Evolutionary conservation across 2,113 vertebrate species (phyloP).

Genomic region (Osmerus eperlanus): DNA sequence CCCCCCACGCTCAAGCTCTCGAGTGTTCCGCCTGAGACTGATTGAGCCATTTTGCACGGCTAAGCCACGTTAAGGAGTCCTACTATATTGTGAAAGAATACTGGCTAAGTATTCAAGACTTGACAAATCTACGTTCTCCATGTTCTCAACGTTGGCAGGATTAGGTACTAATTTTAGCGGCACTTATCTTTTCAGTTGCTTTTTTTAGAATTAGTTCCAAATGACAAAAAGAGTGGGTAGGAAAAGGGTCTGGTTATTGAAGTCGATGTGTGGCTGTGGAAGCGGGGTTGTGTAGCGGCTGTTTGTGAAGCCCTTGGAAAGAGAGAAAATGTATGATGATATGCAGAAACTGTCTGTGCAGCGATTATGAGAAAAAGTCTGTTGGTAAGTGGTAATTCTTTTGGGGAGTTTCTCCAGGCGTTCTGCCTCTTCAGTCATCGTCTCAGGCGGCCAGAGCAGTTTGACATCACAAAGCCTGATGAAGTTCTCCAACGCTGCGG

Average conservation of each 20-base stretch:
- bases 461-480: constrained; percentile 36
- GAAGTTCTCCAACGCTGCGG: constrained; percentile 29
- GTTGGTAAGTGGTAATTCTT: constrained; percentile 32
- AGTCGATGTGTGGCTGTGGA: constrained; percentile 37
- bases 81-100: constrained; percentile 62
- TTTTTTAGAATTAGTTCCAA: constrained; percentile 63
- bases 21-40: constrained; percentile 49
- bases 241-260: constrained; percentile 22
- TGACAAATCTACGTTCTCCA: constrained; percentile 71
- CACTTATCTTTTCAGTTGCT: constrained; percentile 62
- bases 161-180: constrained; percentile 67
- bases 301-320: background rate
- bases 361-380: constrained; percentile 15
- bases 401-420: constrained; percentile 21
- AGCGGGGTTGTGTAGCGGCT: constrained; percentile 41
- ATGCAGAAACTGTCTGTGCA: constrained; percentile 13
- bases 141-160: constrained; percentile 57
- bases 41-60: constrained; percentile 57
- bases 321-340: constrained; percentile 46
- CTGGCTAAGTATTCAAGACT: constrained; percentile 57
- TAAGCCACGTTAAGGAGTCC: constrained; percentile 61
- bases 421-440: background rate
- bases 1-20: constrained; percentile 12
- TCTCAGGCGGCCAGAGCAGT: constrained; percentile 31
- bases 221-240: constrained; percentile 57